Evolutionary conservation across 2,888 invertebrate species (phyloP).

Genomic region (Lissocephala sabroskyi): DNA sequence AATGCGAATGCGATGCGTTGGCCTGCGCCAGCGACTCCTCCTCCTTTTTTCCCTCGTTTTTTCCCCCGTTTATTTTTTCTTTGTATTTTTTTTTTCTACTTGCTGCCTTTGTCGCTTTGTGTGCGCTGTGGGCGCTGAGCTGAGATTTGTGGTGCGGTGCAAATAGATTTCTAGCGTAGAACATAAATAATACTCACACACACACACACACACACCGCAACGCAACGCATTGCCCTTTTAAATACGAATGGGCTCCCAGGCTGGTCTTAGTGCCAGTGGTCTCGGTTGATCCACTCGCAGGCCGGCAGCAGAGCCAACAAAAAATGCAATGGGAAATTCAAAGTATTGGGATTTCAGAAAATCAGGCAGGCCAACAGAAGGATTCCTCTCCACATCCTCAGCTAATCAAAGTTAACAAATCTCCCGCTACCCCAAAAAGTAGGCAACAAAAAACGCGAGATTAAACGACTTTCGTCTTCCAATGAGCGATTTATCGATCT

Average conservation of each 20-base stretch:
- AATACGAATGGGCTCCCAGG: background rate
- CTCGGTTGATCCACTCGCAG: constrained; percentile 43
- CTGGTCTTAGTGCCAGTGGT: no score
- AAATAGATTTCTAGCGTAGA: constrained; percentile 70
- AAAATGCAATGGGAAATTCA: constrained; percentile 46
- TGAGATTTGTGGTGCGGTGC: constrained; percentile 70
- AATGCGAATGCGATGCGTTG: constrained; percentile 57
- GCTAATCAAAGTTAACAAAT: background rate
- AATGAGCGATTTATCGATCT: no score
- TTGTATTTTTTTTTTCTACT: constrained; percentile 16
- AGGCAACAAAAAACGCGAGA: background rate
- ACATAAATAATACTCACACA: constrained; percentile 67
- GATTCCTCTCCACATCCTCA: no score
- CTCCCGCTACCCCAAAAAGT: background rate
- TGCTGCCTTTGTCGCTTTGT: constrained; percentile 22
- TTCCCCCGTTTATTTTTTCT: constrained; percentile 8
- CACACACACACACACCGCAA: constrained; percentile 20
- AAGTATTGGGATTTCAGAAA: constrained; percentile 63
- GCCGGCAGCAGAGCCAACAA: constrained; percentile 6
- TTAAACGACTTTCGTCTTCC: no score
- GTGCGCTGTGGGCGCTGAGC: constrained; percentile 39
- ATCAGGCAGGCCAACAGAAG: constrained; percentile 45
- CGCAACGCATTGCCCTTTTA: constrained; percentile 2
- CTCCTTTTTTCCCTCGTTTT: constrained; percentile 13
- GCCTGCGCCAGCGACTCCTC: constrained; percentile 22